phyloP scores from a whole-genome alignment of 2,797 vertebrate genomes.

The Threskiornis aethiopicus region DNA sequence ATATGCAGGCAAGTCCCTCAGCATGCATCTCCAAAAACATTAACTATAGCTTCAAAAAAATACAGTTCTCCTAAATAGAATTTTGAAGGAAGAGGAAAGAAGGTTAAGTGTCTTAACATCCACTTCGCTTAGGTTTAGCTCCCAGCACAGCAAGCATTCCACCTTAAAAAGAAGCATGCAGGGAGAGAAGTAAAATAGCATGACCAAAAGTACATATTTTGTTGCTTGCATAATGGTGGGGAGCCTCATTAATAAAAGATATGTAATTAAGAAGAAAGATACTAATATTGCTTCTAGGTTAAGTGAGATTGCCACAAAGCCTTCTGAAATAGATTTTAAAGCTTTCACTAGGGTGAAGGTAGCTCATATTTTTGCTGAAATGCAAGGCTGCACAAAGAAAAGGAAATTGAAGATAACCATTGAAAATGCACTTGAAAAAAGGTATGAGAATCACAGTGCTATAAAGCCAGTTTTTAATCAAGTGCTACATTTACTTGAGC shows the following conservation, averaged over 20 bases:
- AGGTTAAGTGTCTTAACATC: not conserved
- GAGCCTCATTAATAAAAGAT: not conserved
- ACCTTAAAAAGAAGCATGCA: conserved; percentile 7
- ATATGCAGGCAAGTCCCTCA: not conserved
- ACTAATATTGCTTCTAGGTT: conserved; percentile 6
- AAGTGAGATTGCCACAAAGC: conserved; percentile 5
- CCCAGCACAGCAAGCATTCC: not conserved
- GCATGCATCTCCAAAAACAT: not conserved
- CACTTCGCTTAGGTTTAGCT: not conserved
- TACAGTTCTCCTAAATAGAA: not conserved
- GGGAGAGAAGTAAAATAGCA: not conserved
- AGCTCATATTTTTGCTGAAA: not conserved
- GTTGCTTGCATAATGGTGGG: not conserved
- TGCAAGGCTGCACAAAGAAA: not conserved
- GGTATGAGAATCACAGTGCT: not conserved
- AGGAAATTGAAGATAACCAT: not conserved
- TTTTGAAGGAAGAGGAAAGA: not conserved
- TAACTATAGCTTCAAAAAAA: not conserved
- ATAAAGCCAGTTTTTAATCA: not conserved
- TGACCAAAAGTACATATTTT: not conserved
- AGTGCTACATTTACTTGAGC: not conserved
- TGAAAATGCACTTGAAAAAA: not conserved
- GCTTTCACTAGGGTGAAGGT: not conserved
- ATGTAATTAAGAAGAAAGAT: conserved; percentile 10
- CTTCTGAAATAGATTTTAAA: conserved; percentile 10